Conservation (phyloP, 2,113 vertebrate species). For the Pipa parva region DNA sequence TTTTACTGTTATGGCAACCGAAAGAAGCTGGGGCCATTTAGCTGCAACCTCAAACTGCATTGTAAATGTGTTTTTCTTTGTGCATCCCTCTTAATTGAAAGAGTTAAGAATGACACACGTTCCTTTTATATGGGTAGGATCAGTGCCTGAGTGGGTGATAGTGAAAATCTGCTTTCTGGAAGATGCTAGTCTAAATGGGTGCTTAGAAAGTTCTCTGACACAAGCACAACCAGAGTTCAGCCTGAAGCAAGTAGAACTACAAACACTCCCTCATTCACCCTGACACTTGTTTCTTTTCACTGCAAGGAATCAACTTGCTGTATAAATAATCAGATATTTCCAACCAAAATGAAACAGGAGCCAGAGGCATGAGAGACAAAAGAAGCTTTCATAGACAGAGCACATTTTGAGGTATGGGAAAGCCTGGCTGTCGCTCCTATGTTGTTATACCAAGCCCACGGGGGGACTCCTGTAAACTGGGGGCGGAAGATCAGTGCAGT, state of each 20-base stretch:
- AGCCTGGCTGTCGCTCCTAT: conserved; percentile 23
- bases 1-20: too few species aligned
- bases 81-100: neutral
- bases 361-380: conserved; percentile 45
- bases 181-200: conserved; percentile 13
- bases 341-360: conserved; percentile 58
- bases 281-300: conserved; percentile 50
- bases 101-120: neutral
- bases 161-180: conserved; percentile 1
- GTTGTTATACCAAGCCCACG: conserved; percentile 11
- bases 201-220: conserved; percentile 32
- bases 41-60: too few species aligned
- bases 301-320: conserved; percentile 43
- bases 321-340: conserved; percentile 53
- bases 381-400: conserved; percentile 52
- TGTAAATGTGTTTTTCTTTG: neutral
- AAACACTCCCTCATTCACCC: conserved; percentile 36
- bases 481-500: too few species aligned
- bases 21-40: too few species aligned
- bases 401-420: conserved; percentile 29
- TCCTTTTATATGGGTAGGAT: neutral
- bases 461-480: conserved; percentile 13
- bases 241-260: conserved; percentile 28
- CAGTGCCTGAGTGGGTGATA: neutral
- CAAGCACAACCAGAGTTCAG: conserved; percentile 34